These are phyloP conservation scores for Gadopsis bispinosus DNA, from an alignment of 2,797 vertebrate species.

Conservation along the genomic window DNA sequence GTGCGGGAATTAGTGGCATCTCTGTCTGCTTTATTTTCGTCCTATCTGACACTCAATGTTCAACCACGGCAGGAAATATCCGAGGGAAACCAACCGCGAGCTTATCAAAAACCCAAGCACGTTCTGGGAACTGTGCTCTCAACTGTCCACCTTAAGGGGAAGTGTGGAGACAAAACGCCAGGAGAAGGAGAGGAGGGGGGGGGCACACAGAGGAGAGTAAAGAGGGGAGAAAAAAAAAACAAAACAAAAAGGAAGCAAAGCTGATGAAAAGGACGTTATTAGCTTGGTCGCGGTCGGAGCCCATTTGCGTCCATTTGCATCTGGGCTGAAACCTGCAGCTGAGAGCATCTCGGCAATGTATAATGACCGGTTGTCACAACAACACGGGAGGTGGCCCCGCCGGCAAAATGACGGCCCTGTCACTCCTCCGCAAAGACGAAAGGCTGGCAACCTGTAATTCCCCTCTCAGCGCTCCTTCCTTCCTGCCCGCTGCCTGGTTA, in stretches of 20 bases:
- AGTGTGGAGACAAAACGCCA: constrained; percentile 1
- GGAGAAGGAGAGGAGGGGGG: constrained; percentile 27
- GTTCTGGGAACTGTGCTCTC: constrained; percentile 31
- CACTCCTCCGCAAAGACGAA: constrained; percentile 92
- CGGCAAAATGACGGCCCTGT: constrained; percentile 99
- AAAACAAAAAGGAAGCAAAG: constrained; percentile 68
- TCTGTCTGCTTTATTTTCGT: neutral
- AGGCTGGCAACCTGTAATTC: constrained; percentile 99
- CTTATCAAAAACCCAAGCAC: constrained; percentile 26
- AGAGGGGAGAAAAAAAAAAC: neutral
- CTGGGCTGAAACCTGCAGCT: constrained; percentile 95
- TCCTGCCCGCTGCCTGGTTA: constrained; percentile 95
- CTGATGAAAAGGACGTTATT: constrained; percentile 90
- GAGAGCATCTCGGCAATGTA: constrained; percentile 94
- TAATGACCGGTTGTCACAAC: constrained; percentile 99
- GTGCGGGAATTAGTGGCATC: neutral
- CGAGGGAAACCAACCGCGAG: neutral
- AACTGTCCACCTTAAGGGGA: constrained; percentile 89
- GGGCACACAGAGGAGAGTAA: constrained; percentile 57
- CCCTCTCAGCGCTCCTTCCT: constrained; percentile 85
- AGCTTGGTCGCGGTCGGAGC: constrained; percentile 94
- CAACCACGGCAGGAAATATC: neutral
- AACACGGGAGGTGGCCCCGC: constrained; percentile 96
- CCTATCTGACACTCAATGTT: neutral
- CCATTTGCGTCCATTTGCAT: constrained; percentile 99